Base-by-base conservation (phyloP, 2,888 invertebrate species). In the Brachyptera risi region DNA sequence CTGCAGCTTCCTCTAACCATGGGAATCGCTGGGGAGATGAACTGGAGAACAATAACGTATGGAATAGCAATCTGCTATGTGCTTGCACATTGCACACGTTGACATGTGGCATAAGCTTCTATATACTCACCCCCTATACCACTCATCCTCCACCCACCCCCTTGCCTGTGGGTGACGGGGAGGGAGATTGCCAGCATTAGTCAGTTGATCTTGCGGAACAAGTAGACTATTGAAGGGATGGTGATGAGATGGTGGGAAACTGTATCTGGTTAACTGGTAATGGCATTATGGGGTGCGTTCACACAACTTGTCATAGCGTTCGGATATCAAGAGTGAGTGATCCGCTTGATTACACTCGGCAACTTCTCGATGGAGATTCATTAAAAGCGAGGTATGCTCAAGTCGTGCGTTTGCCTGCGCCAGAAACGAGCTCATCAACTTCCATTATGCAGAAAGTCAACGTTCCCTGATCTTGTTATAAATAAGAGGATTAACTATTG, bases 141-240 rank as follows among this genome's bases (percentile, higher is more conserved):
- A 7, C 21, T 21, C 42, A 17, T 21, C 17, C 21, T 21, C 17
- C 17, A 42, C n/a, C 9, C 40, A 15, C 47, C 21, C 21, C 23
- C 19, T 23, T 21, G 17, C 47, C 21, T 47, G 47, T 47, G 47
- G 47, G 24, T 24, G 21, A 47, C 42, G 27, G 3, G n/a, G 50
- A 24, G 17, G n/a, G 50, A 23, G 50, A 26, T 24, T 51, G 50
- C 24, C 24, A 19, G 19, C 37, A 54, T 54, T 54, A 54, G 54
- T 35, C 37, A 37, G 54, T 54, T 54, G 54, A 54, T 54, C 37
- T 35, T 37, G 54, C 37, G 54, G 54, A 54, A 54, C 54, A 54
- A 37, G n/a, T 42, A 21, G 42, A 21, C n/a, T n/a, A 21, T 19
- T 42, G 42, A 42, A 42, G 42, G 42, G 42, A 42, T 42, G 42